Conservation (phyloP, 2,113 vertebrate genomes). For the Neotragus moschatus region DNA sequence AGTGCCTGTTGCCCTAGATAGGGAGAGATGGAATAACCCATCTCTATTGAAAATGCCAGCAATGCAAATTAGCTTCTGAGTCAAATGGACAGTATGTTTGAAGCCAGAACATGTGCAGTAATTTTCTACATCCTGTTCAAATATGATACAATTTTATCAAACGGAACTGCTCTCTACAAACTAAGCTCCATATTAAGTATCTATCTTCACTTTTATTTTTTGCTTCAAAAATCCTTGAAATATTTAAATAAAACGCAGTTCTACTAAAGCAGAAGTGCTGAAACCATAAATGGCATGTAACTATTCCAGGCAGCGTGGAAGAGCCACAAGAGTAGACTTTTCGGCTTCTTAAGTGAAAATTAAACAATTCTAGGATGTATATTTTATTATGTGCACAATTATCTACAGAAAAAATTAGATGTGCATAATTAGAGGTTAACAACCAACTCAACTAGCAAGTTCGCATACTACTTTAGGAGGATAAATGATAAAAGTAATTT, state of each 20-base stretch:
- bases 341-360: neutral
- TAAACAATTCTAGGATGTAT: neutral
- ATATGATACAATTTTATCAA: neutral
- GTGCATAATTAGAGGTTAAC: neutral
- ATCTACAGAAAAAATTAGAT: neutral
- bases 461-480: neutral
- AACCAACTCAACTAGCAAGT: neutral
- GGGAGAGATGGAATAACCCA: conserved; percentile 28
- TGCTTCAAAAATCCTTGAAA: neutral
- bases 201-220: neutral
- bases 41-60: conserved; percentile 37
- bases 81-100: neutral
- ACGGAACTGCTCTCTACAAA: neutral
- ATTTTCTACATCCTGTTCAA: conserved; percentile 53
- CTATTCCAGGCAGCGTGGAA: neutral
- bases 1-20: neutral
- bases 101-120: neutral
- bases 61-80: neutral
- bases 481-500: neutral
- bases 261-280: neutral
- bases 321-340: neutral
- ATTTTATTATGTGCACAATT: neutral
- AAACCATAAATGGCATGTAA: neutral
- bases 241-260: neutral
- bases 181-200: neutral